These are phyloP conservation scores for Actias luna DNA, from an alignment of 2,888 invertebrate species.

Conservation along the genomic window DNA sequence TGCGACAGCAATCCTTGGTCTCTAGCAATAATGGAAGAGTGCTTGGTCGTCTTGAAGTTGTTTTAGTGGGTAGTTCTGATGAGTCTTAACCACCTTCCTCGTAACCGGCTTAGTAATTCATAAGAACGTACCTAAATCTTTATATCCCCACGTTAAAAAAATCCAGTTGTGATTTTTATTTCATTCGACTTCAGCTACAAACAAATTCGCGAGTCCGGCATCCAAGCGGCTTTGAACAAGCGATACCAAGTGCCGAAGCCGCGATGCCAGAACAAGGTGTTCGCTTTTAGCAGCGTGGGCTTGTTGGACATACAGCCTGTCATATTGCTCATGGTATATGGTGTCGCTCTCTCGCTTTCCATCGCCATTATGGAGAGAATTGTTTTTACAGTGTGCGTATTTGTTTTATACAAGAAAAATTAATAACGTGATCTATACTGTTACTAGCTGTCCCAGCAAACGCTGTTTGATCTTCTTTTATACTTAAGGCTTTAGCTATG, in stretches of 20 bases:
- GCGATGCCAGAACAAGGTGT: constrained; percentile 44
- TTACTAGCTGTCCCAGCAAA: too few relatives aligned
- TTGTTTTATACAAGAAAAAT: neutral
- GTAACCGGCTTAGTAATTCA: too few relatives aligned
- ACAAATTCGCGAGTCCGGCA: constrained; percentile 79
- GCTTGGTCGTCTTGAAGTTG: too few relatives aligned
- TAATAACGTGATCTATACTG: too few relatives aligned
- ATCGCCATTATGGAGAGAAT: constrained; percentile 43
- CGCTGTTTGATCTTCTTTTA: too few relatives aligned
- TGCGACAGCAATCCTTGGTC: too few relatives aligned
- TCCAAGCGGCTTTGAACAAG: constrained; percentile 58
- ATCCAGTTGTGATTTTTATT: neutral
- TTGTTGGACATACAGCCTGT: constrained; percentile 70
- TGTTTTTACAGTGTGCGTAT: constrained; percentile 38
- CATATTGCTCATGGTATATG: constrained; percentile 65
- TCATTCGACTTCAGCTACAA: constrained; percentile 57
- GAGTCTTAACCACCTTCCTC: too few relatives aligned
- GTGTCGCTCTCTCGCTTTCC: constrained; percentile 46
- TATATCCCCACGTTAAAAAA: too few relatives aligned
- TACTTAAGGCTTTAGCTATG: too few relatives aligned
- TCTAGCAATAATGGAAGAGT: too few relatives aligned
- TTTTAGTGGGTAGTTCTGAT: too few relatives aligned
- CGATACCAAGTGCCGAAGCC: constrained; percentile 52
- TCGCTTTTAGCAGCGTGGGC: constrained; percentile 72
- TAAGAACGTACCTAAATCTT: too few relatives aligned